A percentile compares a stretch with the other conserved stretches of the same genome.
These are phyloP conservation scores for Natator depressus DNA, from an alignment of 2,113 vertebrate species.

Conservation along the genomic window DNA sequence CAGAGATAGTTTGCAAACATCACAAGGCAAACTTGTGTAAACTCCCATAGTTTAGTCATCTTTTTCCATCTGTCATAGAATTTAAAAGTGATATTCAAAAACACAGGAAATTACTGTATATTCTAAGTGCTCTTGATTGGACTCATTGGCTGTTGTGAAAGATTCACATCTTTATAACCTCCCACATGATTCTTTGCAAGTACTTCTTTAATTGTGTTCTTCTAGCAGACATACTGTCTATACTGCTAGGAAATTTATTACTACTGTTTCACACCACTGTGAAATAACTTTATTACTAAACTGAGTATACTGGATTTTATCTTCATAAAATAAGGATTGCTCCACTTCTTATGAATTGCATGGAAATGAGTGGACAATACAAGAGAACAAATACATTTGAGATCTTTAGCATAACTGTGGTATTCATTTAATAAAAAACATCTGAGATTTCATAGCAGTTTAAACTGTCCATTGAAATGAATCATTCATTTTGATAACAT, in stretches of 20 bases:
- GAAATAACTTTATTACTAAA: neutral
- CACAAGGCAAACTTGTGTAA: conserved; percentile 74
- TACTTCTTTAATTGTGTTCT: conserved; percentile 36
- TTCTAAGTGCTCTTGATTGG: conserved; percentile 78
- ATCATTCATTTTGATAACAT: neutral
- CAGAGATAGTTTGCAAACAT: conserved; percentile 77
- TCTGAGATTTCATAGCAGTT: neutral
- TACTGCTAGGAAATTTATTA: conserved; percentile 45
- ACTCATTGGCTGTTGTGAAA: conserved; percentile 74
- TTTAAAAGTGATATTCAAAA: conserved; percentile 75
- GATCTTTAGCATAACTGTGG: neutral
- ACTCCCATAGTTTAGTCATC: conserved; percentile 77
- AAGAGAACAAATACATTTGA: neutral
- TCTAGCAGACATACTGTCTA: conserved; percentile 14
- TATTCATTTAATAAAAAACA: neutral
- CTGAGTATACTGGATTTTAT: neutral
- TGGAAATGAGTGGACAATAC: neutral
- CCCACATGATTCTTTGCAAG: conserved; percentile 62
- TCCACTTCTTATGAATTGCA: neutral
- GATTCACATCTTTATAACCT: conserved; percentile 71
- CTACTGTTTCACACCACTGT: neutral
- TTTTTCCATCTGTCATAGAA: conserved; percentile 76
- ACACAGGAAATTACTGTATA: conserved; percentile 80
- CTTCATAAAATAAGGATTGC: neutral
- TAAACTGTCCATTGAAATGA: neutral